Conservation (phyloP, 2,888 invertebrate species). For the Pelosia muscerda region DNA sequence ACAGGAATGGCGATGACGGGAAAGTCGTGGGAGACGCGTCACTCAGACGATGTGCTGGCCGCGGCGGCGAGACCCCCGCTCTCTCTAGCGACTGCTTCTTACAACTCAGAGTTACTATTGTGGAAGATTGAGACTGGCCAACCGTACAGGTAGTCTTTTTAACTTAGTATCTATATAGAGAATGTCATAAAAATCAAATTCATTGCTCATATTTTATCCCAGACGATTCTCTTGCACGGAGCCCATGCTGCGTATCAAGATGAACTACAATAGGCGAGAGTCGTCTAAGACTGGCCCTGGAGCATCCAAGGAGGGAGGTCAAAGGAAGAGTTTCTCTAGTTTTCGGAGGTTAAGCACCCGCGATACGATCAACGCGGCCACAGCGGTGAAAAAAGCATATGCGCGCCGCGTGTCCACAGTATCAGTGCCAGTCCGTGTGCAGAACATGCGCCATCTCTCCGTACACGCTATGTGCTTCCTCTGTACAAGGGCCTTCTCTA, state of each 20-base stretch:
- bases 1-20: constrained; percentile 83
- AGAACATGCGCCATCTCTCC: constrained; percentile 83
- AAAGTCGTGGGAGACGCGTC: constrained; percentile 91
- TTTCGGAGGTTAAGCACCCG: constrained; percentile 57
- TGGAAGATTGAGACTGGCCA: constrained; percentile 95
- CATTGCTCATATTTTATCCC: constrained; percentile 14
- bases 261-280: constrained; percentile 81
- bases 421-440: constrained; percentile 73
- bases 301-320: constrained; percentile 14
- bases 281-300: constrained; percentile 32
- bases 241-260: constrained; percentile 86
- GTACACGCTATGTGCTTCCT: constrained; percentile 90
- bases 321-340: constrained; percentile 34
- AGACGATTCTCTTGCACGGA: constrained; percentile 84
- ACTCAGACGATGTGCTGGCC: constrained; percentile 91
- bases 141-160: constrained; percentile 83
- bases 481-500: constrained; percentile 79
- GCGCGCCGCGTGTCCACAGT: constrained; percentile 78
- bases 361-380: constrained; percentile 55
- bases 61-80: constrained; percentile 89
- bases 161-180: no score
- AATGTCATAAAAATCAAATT: background rate
- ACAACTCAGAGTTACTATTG: constrained; percentile 92
- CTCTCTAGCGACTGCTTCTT: constrained; percentile 91
- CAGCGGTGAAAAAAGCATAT: constrained; percentile 70